Base-by-base conservation (phyloP, 2,888 invertebrate species). In the Torymus auratus region DNA sequence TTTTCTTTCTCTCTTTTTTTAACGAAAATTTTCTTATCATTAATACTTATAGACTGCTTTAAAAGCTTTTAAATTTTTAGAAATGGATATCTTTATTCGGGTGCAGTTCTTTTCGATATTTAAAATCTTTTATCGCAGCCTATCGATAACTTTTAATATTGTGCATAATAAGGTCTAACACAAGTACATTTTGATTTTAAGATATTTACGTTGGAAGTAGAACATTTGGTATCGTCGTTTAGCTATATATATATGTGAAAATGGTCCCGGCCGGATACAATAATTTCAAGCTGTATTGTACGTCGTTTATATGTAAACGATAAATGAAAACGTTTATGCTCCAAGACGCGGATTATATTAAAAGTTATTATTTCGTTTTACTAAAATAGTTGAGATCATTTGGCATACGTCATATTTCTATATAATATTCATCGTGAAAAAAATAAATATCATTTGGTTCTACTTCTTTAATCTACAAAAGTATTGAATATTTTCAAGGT, bases 261-360 rank as follows among this genome's bases (percentile, higher is more conserved):
- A 78, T 82, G 81, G 81, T 82, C 78, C 81, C 81, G 58, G 65
- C 67, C 56, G 67, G 74, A 82, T 82, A 75, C 71, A 71, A 78
- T 70, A 68, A 70, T 75, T 67, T 82, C n/a, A 78, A 78, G 78
- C 75, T 82, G 53, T 50, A 58, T 68, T 60, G 13, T 74, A 67
- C 67, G 17, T 60, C 62, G 77, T 79, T 77, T 71, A 69, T 71
- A 71, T 15, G 56, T 72, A 61, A 65, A 23, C n/a, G 58, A 28
- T 78, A n/a, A 78, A 78, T 41, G 14, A 61, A 68, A 41, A 41
- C 41, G 41, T 41, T 41, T 41, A 41, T 41, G 41, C 41, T 41
- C 7, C 41, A 41, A 41, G 41, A 7, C 41, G 41, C 41, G 41
- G 41, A 41, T 41, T 41, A 41, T 41, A 41, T 41, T 41, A 41